A percentile compares a stretch with the other conserved stretches of the same genome.
Conservation (phyloP, 2,113 vertebrate species). For the Felis catus region F.catus_Fca126_mat1.0 CM031423.1:54695001-54695500, state of each 20-base stretch:
- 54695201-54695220: conserved; percentile 79
- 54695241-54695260: conserved; percentile 76
- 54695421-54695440: neutral
- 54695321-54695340: neutral
- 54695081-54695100: conserved; percentile 69
- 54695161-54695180: conserved; percentile 54
- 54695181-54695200: conserved; percentile 52
- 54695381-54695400: neutral
- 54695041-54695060: conserved; percentile 49
- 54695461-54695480: neutral
- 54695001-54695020: conserved; percentile 65
- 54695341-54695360: neutral
- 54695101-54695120: conserved; percentile 57
- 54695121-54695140: conserved; percentile 66
- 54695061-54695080: conserved; percentile 63
- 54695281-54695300: neutral
- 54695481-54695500: neutral
- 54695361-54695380: neutral
- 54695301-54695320: neutral
- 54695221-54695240: conserved; percentile 54
- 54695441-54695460: neutral
- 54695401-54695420: neutral
- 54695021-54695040: conserved; percentile 65
- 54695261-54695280: conserved; percentile 68
- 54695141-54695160: conserved; percentile 71